Evolutionary conservation across 2,113 vertebrate genomes (phyloP).

Genomic region (Ceratotherium simum): DNA sequence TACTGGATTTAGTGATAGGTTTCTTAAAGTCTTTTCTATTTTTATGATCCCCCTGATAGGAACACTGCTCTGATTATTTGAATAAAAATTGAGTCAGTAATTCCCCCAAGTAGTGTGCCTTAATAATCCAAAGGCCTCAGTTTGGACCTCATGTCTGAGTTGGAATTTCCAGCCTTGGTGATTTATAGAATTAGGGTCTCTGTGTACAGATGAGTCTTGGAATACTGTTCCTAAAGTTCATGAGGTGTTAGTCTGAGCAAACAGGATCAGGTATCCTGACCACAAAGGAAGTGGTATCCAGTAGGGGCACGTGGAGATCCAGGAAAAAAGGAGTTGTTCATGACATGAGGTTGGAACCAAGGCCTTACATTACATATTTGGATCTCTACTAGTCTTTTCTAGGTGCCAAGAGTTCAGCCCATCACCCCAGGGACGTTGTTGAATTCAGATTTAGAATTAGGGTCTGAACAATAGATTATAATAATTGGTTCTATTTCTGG

Average conservation of each 20-base stretch:
- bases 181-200: not conserved
- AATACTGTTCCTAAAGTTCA: not conserved
- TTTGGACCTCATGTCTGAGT: not conserved
- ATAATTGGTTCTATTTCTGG: not conserved
- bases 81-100: not conserved
- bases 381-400: not conserved
- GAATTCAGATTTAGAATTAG: not conserved
- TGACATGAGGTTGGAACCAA: not conserved
- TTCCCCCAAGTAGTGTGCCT: not conserved
- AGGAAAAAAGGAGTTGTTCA: not conserved
- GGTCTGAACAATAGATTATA: not conserved
- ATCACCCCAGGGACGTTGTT: not conserved
- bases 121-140: not conserved
- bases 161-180: not conserved
- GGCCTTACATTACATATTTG: not conserved
- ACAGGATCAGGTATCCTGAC: not conserved
- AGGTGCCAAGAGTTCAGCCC: not conserved
- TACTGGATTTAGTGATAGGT: not conserved
- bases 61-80: not conserved
- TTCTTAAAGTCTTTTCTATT: not conserved
- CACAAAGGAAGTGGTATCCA: not conserved
- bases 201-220: not conserved
- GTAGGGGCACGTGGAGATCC: not conserved
- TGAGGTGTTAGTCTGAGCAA: not conserved
- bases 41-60: not conserved